These are phyloP conservation scores for Porites lobata DNA, from an alignment of 92 coral and sea anemone species.

Conservation along the genomic window DNA sequence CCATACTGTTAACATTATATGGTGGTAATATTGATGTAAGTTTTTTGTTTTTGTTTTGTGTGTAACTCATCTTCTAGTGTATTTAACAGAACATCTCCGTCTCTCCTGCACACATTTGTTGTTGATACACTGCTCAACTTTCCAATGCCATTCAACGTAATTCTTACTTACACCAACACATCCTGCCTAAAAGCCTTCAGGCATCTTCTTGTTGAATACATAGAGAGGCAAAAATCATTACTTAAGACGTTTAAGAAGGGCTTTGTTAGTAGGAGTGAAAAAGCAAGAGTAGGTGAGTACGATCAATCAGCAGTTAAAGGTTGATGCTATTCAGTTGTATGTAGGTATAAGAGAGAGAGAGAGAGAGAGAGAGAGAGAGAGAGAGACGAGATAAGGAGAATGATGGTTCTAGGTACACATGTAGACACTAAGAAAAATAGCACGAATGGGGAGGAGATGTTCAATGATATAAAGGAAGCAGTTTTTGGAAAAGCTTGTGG, in stretches of 20 bases:
- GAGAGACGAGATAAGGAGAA: neutral
- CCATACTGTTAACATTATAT: too few species aligned
- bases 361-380: neutral
- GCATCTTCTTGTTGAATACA: neutral
- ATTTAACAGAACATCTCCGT: too few species aligned
- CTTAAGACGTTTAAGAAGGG: neutral
- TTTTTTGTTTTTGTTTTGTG: too few species aligned
- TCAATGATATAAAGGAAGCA: slow-evolving; percentile 3
- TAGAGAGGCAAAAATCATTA: neutral
- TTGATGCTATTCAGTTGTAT: neutral
- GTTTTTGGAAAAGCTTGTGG: slow-evolving; percentile 15
- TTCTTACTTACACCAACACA: too few species aligned
- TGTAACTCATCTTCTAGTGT: too few species aligned
- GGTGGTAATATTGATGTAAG: too few species aligned
- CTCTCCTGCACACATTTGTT: too few species aligned
- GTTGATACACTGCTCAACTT: too few species aligned
- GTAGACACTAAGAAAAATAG: neutral
- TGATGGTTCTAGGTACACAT: neutral
- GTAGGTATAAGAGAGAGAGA: neutral
- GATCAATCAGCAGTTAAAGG: slow-evolving; percentile 4
- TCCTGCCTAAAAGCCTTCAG: too few species aligned
- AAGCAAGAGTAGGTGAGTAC: neutral
- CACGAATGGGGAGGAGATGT: neutral
- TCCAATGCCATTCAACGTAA: too few species aligned
- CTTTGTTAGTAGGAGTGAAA: neutral